phyloP scores from a whole-genome alignment of 2,797 vertebrate genomes.

The Siniperca obscura region DNA sequence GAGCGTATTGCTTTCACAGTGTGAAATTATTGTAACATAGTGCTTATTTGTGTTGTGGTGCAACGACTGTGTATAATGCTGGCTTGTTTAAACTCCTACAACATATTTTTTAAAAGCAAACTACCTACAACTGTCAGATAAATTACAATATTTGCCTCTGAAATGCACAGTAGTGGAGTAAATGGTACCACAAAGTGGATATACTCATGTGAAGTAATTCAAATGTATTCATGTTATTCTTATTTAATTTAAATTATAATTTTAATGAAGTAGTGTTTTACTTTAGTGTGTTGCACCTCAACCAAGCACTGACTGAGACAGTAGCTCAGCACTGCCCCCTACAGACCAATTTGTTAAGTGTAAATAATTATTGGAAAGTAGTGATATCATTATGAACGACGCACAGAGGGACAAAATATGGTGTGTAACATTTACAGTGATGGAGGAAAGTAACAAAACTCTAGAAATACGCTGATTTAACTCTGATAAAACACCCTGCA shows the following conservation, averaged over 20 bases:
- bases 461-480: not conserved
- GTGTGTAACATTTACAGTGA: not conserved
- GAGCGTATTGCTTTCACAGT: not conserved
- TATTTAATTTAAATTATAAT: too few relatives aligned
- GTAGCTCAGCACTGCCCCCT: conserved; percentile 31
- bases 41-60: not conserved
- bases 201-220: not conserved
- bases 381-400: not conserved
- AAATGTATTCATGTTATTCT: not conserved
- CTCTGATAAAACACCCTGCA: not conserved
- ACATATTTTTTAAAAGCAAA: not conserved
- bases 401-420: not conserved
- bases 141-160: not conserved
- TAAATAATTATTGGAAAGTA: not conserved
- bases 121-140: not conserved
- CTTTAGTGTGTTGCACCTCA: not conserved
- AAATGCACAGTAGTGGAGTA: not conserved
- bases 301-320: not conserved
- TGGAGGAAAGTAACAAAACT: not conserved
- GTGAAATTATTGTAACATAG: not conserved
- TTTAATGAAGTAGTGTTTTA: not conserved
- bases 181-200: not conserved
- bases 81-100: not conserved
- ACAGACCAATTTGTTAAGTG: not conserved
- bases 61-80: not conserved